Percentiles rank a stretch among this genome's conserved stretches.
Conservation (phyloP, 2,113 vertebrate species). For the Aphyosemion australe region DNA sequence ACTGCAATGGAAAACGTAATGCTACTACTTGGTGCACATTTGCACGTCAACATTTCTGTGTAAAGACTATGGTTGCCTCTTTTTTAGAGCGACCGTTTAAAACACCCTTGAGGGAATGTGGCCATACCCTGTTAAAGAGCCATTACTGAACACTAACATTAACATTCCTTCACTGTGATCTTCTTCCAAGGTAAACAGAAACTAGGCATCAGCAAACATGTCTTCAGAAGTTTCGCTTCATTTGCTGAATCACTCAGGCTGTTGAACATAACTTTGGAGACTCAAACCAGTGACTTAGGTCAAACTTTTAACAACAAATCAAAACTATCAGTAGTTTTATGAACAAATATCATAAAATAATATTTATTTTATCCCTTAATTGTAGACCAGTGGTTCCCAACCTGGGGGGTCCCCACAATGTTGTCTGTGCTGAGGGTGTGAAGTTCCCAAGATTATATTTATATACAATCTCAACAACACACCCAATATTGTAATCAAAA, state of each 20-base stretch:
- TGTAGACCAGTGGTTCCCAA: too few relatives aligned
- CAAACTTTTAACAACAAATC: not conserved
- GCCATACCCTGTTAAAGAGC: slow-evolving; percentile 8
- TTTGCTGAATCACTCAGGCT: not conserved
- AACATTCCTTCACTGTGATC: not conserved
- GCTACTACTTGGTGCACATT: not conserved
- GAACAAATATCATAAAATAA: not conserved
- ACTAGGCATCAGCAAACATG: slow-evolving; percentile 2
- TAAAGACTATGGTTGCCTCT: not conserved
- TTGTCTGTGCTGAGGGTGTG: too few relatives aligned
- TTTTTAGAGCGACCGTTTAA: slow-evolving; percentile 5
- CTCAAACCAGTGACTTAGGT: not conserved
- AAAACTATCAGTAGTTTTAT: not conserved
- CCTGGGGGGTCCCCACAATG: too few relatives aligned
- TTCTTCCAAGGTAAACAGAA: slow-evolving; percentile 17
- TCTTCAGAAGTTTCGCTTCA: not conserved
- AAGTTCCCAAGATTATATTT: too few relatives aligned
- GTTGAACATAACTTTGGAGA: not conserved
- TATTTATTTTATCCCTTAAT: too few relatives aligned
- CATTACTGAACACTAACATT: slow-evolving; percentile 11
- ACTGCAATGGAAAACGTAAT: slow-evolving; percentile 28
- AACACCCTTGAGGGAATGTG: slow-evolving; percentile 4
- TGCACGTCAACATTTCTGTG: not conserved
- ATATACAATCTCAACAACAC: too few relatives aligned
- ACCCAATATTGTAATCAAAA: too few relatives aligned